Conservation (phyloP, 2,113 vertebrate species). For the Centropus unirufus region DNA sequence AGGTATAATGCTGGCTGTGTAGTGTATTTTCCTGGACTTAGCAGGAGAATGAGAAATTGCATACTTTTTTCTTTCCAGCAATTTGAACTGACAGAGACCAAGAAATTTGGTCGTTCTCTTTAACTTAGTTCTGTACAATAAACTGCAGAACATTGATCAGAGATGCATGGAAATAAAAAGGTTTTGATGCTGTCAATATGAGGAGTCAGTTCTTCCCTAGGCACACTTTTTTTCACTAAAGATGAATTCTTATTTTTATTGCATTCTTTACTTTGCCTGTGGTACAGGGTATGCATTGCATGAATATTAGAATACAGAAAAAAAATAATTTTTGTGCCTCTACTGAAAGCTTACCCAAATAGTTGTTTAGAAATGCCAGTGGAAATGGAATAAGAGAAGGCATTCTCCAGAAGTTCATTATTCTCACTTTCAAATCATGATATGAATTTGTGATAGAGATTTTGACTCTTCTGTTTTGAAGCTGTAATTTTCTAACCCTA, state of each 20-base stretch:
- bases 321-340: neutral
- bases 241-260: neutral
- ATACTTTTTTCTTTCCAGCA: neutral
- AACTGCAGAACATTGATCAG: neutral
- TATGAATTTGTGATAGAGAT: neutral
- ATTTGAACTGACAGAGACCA: neutral
- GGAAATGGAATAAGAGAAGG: neutral
- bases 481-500: neutral
- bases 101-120: neutral
- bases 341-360: neutral
- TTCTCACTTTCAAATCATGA: neutral
- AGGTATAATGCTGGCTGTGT: neutral
- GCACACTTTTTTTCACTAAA: neutral
- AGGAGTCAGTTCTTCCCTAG: neutral
- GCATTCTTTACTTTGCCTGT: neutral
- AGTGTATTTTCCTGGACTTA: neutral
- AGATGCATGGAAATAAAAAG: neutral
- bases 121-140: neutral
- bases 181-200: neutral
- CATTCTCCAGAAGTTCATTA: neutral
- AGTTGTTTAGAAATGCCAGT: neutral
- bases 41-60: neutral
- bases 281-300: neutral
- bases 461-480: neutral
- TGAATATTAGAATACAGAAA: neutral